Conservation (phyloP, 2,113 vertebrate genomes). For the Mionectes macconnelli region DNA sequence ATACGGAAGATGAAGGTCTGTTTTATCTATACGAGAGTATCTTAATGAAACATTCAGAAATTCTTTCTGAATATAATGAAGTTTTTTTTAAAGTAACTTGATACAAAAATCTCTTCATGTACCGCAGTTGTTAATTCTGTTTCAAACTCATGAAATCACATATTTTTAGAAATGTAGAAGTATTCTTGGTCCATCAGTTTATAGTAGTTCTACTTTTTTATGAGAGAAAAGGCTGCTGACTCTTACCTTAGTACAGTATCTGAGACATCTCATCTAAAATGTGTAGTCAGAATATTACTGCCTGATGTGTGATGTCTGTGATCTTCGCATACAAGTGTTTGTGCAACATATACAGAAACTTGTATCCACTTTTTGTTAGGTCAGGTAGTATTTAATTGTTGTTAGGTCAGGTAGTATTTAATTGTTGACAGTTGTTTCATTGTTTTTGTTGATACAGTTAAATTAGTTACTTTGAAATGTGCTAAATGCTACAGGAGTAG, state of each 20-base stretch:
- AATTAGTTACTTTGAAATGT: neutral
- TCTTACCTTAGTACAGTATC: neutral
- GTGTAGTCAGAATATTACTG: neutral
- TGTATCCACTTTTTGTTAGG: neutral
- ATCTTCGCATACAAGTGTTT: neutral
- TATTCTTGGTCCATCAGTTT: neutral
- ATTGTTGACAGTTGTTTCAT: neutral
- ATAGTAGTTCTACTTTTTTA: neutral
- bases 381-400: neutral
- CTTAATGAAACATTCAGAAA: neutral
- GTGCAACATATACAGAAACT: neutral
- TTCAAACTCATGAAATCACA: neutral
- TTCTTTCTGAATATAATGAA: neutral
- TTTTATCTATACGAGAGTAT: neutral
- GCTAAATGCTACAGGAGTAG: neutral
- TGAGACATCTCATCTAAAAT: neutral
- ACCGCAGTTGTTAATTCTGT: neutral
- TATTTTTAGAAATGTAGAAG: neutral
- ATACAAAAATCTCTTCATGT: neutral
- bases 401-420: neutral
- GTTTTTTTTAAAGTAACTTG: neutral
- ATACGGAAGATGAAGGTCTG: neutral
- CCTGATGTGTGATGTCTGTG: neutral
- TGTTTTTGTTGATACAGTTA: neutral
- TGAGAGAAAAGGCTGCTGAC: neutral